Base-by-base conservation (phyloP, 1,140 invertebrate genomes). In the Lepidurus arcticus region DNA sequence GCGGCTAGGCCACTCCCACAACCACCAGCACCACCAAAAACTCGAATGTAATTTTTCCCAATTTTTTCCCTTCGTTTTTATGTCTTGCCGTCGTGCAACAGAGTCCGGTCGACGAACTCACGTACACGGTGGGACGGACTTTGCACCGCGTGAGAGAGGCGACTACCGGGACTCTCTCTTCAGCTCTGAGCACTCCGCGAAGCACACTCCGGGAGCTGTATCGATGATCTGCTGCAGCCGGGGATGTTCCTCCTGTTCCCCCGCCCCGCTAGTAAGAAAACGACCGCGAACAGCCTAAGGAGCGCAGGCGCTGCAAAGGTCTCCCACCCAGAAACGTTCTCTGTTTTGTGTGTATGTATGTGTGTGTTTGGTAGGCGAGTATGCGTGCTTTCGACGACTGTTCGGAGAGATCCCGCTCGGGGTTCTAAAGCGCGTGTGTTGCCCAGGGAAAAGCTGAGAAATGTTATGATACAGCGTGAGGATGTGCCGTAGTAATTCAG, bases 131-230 rank as follows among this genome's bases (percentile, higher is more conserved):
- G 53, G 53, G 53, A 65, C 53, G n/a, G 53, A 65, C 21, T 65
- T 21, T 65, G 53, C 13, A 65, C 53, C 53, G 53, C 53, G 53
- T 65, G 13, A 65, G 21, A 65, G 53, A 13, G 53, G 53, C 53
- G 21, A 65, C 53, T 21, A 65, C 53, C 21, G 16, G 53, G n/a
- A 65, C 53, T 65, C 16, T 65, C 53, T 13, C 9, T 65, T 34
- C 16, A 65, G 21, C n/a, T 9, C 9, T n/a, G 53, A 9, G 21
- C 53, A 65, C n/a, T 16, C 53, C 53, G 53, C 53, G 53, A 65
- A 65, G 21, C 53, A 65, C 53, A 65, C 53, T 65, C 53, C 53
- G 53, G 53, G 53, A 65, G 53, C 53, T 65, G 53, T 65, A 65
- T 65, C 53, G 53, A 65, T 65, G 53, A 65, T 65, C 53, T 65